These are phyloP conservation scores for Cuculus canorus DNA, from an alignment of 2,797 vertebrate species.

Conservation along the genomic window DNA sequence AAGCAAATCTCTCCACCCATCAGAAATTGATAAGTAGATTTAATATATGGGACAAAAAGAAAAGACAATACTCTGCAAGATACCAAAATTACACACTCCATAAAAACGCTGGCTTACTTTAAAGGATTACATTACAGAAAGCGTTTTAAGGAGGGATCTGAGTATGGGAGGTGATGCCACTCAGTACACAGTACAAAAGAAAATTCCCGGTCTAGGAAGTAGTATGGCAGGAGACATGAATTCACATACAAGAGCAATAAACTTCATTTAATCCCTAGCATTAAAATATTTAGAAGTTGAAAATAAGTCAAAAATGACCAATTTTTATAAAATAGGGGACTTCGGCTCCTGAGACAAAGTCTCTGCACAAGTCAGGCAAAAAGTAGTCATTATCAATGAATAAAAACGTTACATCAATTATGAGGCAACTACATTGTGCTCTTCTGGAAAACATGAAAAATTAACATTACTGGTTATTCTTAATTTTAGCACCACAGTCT, in stretches of 20 bases:
- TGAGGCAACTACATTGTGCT: neutral
- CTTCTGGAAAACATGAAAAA: neutral
- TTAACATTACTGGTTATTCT: neutral
- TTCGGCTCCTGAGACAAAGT: neutral
- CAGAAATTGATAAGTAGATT: neutral
- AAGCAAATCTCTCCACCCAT: neutral
- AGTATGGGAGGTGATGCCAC: neutral
- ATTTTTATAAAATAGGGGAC: neutral
- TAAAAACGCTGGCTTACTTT: neutral
- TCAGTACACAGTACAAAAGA: neutral
- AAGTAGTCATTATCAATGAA: neutral
- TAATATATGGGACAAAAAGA: neutral
- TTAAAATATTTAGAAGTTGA: neutral
- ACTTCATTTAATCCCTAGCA: neutral
- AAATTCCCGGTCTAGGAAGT: neutral
- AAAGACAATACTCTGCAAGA: neutral
- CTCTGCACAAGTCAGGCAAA: neutral
- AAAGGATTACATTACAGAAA: neutral
- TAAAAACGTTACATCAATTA: neutral
- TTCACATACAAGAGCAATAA: neutral
- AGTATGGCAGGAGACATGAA: neutral
- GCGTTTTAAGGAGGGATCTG: neutral
- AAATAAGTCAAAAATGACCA: neutral
- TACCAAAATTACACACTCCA: neutral
- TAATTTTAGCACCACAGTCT: neutral